These are phyloP conservation scores for Megalops cyprinoides DNA, from an alignment of 2,797 vertebrate genomes.

Conservation along the genomic window DNA sequence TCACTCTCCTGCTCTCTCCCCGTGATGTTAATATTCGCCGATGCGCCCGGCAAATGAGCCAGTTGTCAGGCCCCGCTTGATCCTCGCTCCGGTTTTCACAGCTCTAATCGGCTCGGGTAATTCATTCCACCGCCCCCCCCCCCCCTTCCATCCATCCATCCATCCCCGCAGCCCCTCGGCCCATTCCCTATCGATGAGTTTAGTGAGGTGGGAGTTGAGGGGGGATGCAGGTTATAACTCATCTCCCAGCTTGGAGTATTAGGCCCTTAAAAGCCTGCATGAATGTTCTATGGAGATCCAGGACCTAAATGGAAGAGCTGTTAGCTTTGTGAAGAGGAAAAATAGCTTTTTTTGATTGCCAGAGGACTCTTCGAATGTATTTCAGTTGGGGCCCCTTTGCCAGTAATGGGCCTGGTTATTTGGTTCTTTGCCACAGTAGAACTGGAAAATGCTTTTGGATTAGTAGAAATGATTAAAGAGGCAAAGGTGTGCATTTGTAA, in stretches of 20 bases:
- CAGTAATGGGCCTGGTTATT: slow-evolving; percentile 66
- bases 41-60: slow-evolving; percentile 49
- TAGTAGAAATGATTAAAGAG: slow-evolving; percentile 63
- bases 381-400: slow-evolving; percentile 61
- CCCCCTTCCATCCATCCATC: background rate
- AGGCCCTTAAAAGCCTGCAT: slow-evolving; percentile 48
- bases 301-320: slow-evolving; percentile 75
- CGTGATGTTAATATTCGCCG: slow-evolving; percentile 44
- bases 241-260: slow-evolving; percentile 54
- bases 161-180: background rate
- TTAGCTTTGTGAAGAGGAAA: slow-evolving; percentile 70
- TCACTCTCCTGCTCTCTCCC: background rate
- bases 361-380: slow-evolving; percentile 72
- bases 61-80: slow-evolving; percentile 49
- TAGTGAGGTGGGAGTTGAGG: slow-evolving; percentile 53
- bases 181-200: slow-evolving; percentile 57
- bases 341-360: slow-evolving; percentile 75
- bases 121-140: slow-evolving; percentile 35
- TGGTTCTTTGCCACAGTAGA: slow-evolving; percentile 68
- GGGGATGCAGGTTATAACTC: slow-evolving; percentile 67
- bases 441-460: slow-evolving; percentile 68
- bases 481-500: slow-evolving; percentile 58
- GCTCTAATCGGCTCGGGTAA: slow-evolving; percentile 39
- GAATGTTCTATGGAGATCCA: slow-evolving; percentile 65
- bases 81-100: slow-evolving; percentile 47